These are phyloP conservation scores for Kuschelorhynchus macadamiae DNA, from an alignment of 2,888 invertebrate species.

Conservation along the genomic window DNA sequence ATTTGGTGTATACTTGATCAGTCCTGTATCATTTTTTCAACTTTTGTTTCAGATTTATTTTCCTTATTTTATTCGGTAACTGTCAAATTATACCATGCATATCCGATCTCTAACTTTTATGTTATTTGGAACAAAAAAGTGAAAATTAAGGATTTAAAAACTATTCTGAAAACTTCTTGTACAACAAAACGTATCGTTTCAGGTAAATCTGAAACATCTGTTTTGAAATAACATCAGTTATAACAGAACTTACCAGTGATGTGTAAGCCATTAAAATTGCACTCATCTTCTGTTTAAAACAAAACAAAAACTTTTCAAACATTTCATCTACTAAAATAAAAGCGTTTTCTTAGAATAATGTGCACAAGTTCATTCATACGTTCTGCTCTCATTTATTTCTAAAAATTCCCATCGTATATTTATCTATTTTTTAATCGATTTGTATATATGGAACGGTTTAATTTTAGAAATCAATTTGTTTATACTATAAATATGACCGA, in stretches of 20 bases:
- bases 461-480: constrained; percentile 41
- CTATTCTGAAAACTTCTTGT: too few relatives aligned
- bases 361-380: constrained; percentile 10
- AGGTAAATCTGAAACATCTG: too few relatives aligned
- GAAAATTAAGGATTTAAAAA: too few relatives aligned
- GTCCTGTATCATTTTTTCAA: too few relatives aligned
- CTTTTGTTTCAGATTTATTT: too few relatives aligned
- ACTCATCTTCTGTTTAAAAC: constrained; percentile 49
- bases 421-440: constrained; percentile 20
- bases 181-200: too few relatives aligned
- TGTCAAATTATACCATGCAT: too few relatives aligned
- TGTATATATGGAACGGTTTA: constrained; percentile 23
- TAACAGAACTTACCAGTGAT: constrained; percentile 47
- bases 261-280: constrained; percentile 52
- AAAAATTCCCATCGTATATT: constrained; percentile 22
- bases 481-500: constrained; percentile 22
- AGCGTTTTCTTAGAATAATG: background rate
- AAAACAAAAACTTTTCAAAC: constrained; percentile 52
- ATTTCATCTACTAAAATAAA: constrained; percentile 25
- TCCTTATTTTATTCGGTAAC: too few relatives aligned
- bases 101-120: too few relatives aligned
- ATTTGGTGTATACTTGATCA: too few relatives aligned
- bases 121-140: too few relatives aligned
- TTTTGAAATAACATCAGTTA: background rate
- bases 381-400: background rate